These are phyloP conservation scores for Sigmodon hispidus DNA, from an alignment of 2,113 vertebrate species.

Conservation along the genomic window DNA sequence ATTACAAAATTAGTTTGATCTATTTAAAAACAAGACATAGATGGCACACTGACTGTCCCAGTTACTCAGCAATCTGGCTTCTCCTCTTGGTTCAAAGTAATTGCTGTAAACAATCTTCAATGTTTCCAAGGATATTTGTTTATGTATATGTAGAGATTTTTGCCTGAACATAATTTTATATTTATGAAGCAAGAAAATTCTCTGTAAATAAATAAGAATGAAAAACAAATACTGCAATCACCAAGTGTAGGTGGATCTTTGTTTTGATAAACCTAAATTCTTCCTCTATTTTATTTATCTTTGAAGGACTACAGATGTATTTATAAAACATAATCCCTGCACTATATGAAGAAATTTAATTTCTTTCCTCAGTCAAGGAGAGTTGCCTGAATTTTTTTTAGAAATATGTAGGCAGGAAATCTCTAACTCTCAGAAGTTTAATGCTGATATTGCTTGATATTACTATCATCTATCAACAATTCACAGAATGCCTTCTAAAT, in stretches of 20 bases:
- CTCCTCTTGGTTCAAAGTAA: constrained; percentile 70
- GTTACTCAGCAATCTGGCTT: constrained; percentile 78
- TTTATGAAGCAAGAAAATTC: constrained; percentile 85
- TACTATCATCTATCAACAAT: constrained; percentile 73
- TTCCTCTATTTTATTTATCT: constrained; percentile 81
- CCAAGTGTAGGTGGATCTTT: constrained; percentile 74
- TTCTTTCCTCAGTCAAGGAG: constrained; percentile 65
- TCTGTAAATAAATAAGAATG: constrained; percentile 85
- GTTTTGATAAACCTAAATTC: constrained; percentile 78
- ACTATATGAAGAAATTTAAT: constrained; percentile 76
- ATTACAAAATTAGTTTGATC: constrained; percentile 77
- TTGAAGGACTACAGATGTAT: constrained; percentile 73
- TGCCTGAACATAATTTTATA: constrained; percentile 80
- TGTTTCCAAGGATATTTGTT: constrained; percentile 81
- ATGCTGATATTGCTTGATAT: constrained; percentile 77
- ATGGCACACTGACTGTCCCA: constrained; percentile 66
- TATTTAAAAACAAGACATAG: constrained; percentile 65
- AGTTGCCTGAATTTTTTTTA: constrained; percentile 75
- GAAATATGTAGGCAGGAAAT: constrained; percentile 69
- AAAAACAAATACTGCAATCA: constrained; percentile 82
- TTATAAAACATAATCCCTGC: constrained; percentile 78
- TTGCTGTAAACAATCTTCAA: constrained; percentile 79
- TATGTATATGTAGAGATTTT: constrained; percentile 62
- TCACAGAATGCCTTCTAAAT: constrained; percentile 63
- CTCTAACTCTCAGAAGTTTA: constrained; percentile 75